Percentiles rank a stretch among this genome's conserved stretches.
Conservation (phyloP, 2,797 vertebrate species). For the Premnoplex brunnescens region DNA sequence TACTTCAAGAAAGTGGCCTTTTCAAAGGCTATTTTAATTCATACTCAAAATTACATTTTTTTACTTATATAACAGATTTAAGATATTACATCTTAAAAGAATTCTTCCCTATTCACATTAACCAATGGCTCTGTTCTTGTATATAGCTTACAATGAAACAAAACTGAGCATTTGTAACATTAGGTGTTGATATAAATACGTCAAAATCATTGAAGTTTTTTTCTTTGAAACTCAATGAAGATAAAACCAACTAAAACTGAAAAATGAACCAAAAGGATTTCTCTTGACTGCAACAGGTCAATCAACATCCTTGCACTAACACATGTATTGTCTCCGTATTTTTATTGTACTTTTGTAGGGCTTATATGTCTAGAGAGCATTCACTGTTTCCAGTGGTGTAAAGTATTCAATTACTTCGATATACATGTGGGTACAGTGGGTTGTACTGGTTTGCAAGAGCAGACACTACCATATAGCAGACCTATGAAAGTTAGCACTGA, state of each 20-base stretch:
- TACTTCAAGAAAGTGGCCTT: background rate
- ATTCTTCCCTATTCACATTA: background rate
- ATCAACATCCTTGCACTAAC: background rate
- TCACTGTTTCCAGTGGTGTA: background rate
- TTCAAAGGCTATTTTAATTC: background rate
- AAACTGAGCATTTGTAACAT: background rate
- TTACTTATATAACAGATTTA: background rate
- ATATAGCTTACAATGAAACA: background rate
- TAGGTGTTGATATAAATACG: background rate
- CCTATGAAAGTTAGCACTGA: background rate
- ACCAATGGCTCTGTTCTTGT: background rate
- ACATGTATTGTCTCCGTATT: background rate
- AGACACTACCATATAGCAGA: background rate
- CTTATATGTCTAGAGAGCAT: background rate
- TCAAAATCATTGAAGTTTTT: fast-evolving
- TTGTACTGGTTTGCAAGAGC: background rate
- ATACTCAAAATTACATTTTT: background rate
- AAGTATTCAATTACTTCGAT: background rate
- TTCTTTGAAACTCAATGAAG: background rate
- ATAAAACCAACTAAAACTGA: background rate
- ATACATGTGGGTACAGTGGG: background rate
- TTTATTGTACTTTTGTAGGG: background rate
- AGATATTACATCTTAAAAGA: background rate
- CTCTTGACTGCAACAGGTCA: background rate
- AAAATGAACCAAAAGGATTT: background rate